Base-by-base conservation (phyloP, 2,113 vertebrate genomes). In the Jaculus jaculus region DNA sequence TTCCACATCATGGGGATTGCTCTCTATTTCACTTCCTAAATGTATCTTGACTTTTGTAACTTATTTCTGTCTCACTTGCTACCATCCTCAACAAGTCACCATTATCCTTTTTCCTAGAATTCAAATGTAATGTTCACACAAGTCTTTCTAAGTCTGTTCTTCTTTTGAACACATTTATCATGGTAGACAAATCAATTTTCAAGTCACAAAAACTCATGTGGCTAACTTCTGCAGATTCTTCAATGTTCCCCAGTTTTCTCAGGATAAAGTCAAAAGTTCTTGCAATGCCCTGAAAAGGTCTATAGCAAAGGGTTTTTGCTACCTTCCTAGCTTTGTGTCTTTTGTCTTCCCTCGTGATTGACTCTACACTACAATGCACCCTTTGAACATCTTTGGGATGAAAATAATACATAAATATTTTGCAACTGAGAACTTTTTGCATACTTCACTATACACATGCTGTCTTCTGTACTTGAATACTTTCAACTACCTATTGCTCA, bases 191-290 rank as follows among this genome's bases (percentile, higher is more conserved):
- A 30, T 23, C 47, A 15, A 2, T 28, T 72, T 90, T 65, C 68
- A 85, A 30, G 17, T 5, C 23, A 15, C 18, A 16, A 15, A 13
- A 16, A 26, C 71, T 87, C 42, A 39, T 9, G 23, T 1, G 28
- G 2, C 9, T 78, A 6, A 18, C 54, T 63, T 75, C 68, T 60
- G n/a, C 37, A 82, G 63, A 28, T 3, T 66, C 21, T 73, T 65
- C 30, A 83, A 1, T 73, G 34, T 58, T 72, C 12, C 32, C 54
- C 13, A n/a, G 28, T 51, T 18, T 2, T 89, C 5, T 68, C 51
- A 51, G 7, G 37, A 7, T 71, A 47, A 84, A 93, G 42, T 39
- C 90, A 16, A 65, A 93, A 93, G 32, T 63, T 7, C 28, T 90
- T 63, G 21, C 63, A 80, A 42, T 20, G n/a, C 13, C 20, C 39